A percentile compares a stretch with the other conserved stretches of the same genome.
phyloP scores from a whole-genome alignment of 2,888 invertebrate species.

The Dione vanillae region DNA sequence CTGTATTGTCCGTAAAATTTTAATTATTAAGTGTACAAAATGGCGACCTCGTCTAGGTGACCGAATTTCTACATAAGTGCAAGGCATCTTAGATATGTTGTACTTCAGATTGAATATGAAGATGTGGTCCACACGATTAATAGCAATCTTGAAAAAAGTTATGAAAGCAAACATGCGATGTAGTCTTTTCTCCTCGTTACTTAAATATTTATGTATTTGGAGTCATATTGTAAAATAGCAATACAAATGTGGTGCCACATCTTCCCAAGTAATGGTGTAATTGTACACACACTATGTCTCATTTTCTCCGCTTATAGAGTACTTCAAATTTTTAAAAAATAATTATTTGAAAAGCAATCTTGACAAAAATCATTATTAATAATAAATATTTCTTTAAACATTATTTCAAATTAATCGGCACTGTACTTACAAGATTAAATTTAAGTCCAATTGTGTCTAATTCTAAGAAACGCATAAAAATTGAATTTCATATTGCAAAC shows the following conservation, averaged over 20 bases:
- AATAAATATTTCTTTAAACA: background rate
- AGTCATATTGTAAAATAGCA: background rate
- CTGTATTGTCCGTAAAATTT: slow-evolving; percentile 73
- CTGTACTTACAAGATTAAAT: slow-evolving; percentile 23
- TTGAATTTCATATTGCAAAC: background rate
- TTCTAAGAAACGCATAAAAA: background rate
- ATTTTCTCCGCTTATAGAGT: slow-evolving; percentile 9
- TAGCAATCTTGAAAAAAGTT: background rate
- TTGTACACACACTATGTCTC: slow-evolving; percentile 22
- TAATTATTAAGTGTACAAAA: slow-evolving; percentile 77
- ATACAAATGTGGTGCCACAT: background rate
- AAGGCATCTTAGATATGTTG: slow-evolving; percentile 51
- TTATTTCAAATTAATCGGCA: slow-evolving; percentile 12
- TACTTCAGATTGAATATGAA: slow-evolving; percentile 30
- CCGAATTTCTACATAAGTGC: slow-evolving; percentile 80
- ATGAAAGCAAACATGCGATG: too few relatives aligned
- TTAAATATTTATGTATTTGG: background rate
- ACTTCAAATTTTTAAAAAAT: slow-evolving; percentile 8
- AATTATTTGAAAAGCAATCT: slow-evolving; percentile 25
- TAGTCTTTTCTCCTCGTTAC: background rate
- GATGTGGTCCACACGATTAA: slow-evolving; percentile 30
- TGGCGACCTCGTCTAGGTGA: slow-evolving; percentile 82
- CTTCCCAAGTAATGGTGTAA: background rate
- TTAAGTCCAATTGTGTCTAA: slow-evolving; percentile 2
- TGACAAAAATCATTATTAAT: background rate